Conservation (phyloP, 2,113 vertebrate genomes). For the Orcinus orca region DNA sequence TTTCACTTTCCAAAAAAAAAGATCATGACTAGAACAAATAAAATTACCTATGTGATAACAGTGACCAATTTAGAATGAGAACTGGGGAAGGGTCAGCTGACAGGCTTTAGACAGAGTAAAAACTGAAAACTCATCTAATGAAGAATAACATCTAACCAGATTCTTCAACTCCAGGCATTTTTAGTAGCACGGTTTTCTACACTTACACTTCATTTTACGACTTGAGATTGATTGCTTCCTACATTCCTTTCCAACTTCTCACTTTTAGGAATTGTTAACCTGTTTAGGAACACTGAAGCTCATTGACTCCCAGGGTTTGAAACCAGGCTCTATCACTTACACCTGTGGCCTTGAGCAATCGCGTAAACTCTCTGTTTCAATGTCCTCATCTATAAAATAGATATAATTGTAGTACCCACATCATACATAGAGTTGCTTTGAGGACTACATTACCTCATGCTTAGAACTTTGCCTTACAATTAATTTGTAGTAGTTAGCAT, state of each 20-base stretch:
- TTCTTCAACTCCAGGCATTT: not conserved
- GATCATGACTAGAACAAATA: not conserved
- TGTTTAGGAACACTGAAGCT: not conserved
- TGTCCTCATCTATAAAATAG: not conserved
- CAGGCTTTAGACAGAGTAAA: not conserved
- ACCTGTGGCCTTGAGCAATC: not conserved
- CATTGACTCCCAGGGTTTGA: not conserved
- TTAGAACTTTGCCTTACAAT: not conserved
- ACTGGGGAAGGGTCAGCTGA: not conserved
- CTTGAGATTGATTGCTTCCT: not conserved
- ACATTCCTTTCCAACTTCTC: not conserved
- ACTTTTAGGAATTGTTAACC: not conserved
- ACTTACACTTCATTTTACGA: not conserved
- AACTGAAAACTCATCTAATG: not conserved
- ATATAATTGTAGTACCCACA: not conserved
- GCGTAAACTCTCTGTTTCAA: not conserved
- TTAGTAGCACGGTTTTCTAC: not conserved
- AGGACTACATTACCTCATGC: not conserved
- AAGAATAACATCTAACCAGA: not conserved
- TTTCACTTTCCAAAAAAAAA: not conserved
- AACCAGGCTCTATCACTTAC: not conserved
- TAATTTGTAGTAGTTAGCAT: not conserved
- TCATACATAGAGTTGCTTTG: not conserved
- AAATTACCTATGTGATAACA: not conserved
- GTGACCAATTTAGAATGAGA: not conserved